Evolutionary conservation across 2,888 invertebrate species (phyloP), one percentile per base, ranked within the genome.

Genomic region (Latheticus oryzae): DNA sequence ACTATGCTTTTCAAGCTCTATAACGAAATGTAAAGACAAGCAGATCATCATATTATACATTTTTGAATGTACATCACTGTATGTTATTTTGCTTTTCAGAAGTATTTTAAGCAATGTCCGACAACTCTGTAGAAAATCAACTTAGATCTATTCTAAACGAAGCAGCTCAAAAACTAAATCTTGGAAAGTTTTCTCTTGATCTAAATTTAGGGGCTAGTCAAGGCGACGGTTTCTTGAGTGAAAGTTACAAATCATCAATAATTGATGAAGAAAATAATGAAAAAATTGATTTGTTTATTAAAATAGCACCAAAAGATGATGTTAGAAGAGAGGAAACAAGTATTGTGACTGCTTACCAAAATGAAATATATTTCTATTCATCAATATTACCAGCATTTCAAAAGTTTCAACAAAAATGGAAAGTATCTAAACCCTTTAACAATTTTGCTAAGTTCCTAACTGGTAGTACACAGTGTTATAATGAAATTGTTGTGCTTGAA

Each of bases 381-480:
- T 12, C 5, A 16, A n/a, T 42, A 2, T 5, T 42, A 4, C 42
- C 42, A n/a, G 9, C 4, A 3, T 13, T 42, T 13, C 11, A 11
- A 23, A 12, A 13, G 8, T 42, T 42, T 13, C 26, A 42, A 26
- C 12, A 42, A 12, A 28, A 42, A 3, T 7, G 12, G 12, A 12
- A 12, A 19, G 21, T 19, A 5, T 26, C 1, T 16, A 28, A 9
- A 7, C 33, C 2, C 3, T 8, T 5, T 12, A 5, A 1, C 5
- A 5, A 3, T 60, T 60, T 11, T 23, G 45, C n/a, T n/a, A n/a
- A n/a, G n/a, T n/a, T n/a, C n/a, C n/a, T n/a, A n/a, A n/a, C n/a
- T n/a, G n/a, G n/a, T n/a, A n/a, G n/a, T 16, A 51, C 58, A 3
- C 60, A 54, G 28, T 62, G 54, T 26, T 59, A 50, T n/a, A 21